phyloP scores from a whole-genome alignment of 2,797 vertebrate genomes.

The Lerista edwardsae region DNA sequence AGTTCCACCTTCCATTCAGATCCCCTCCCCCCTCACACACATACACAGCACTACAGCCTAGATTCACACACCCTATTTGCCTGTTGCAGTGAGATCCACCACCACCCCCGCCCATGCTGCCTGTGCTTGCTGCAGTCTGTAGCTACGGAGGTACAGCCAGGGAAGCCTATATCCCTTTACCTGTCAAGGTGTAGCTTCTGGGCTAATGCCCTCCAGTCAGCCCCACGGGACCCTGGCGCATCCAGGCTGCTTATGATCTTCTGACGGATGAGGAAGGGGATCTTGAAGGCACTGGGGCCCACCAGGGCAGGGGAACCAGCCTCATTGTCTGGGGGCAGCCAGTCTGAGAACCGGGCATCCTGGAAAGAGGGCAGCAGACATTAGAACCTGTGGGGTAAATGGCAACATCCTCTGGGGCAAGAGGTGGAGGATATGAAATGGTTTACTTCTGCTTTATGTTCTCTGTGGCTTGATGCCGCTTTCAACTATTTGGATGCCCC shows the following conservation, averaged over 20 bases:
- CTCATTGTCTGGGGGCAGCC: slow-evolving; percentile 89
- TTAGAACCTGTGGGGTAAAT: background rate
- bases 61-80: background rate
- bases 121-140: background rate
- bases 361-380: slow-evolving; percentile 56
- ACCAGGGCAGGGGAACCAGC: slow-evolving; percentile 91
- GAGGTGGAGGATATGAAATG: background rate
- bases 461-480: background rate
- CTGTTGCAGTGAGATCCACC: background rate
- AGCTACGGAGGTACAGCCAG: too few relatives aligned
- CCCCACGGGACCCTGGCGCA: slow-evolving; percentile 90
- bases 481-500: background rate
- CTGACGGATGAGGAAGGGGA: slow-evolving; percentile 99
- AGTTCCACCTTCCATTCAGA: background rate
- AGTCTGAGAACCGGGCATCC: slow-evolving; percentile 91
- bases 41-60: background rate
- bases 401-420: background rate
- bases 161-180: slow-evolving; percentile 67
- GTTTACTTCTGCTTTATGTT: background rate
- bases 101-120: too few relatives aligned
- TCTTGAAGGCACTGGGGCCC: slow-evolving; percentile 99
- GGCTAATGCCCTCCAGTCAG: slow-evolving; percentile 95
- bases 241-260: slow-evolving; percentile 99
- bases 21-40: background rate
- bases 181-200: slow-evolving; percentile 98